These are phyloP conservation scores for Gephyroberyx darwinii DNA, from an alignment of 2,797 vertebrate genomes.

Conservation along the genomic window DNA sequence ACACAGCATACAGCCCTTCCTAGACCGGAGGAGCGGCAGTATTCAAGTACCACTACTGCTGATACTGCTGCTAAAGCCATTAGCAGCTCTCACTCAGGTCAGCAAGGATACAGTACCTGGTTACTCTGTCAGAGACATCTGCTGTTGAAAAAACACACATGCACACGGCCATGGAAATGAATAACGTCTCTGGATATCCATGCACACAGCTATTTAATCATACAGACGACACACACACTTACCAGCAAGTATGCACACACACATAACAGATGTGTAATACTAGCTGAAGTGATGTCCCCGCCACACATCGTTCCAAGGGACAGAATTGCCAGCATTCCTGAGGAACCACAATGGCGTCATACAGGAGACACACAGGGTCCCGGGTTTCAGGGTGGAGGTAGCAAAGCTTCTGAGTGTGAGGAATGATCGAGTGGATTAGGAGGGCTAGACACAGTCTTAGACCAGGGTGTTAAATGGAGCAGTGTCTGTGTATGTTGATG, in stretches of 20 bases:
- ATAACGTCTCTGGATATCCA: constrained; percentile 56
- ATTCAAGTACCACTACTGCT: constrained; percentile 33
- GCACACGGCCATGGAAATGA: constrained; percentile 62
- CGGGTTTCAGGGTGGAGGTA: constrained; percentile 46
- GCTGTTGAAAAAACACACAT: constrained; percentile 58
- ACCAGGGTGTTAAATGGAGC: constrained; percentile 33
- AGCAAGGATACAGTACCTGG: constrained; percentile 72
- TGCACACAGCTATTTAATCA: constrained; percentile 57
- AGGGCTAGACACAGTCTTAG: constrained; percentile 19
- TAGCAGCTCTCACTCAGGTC: constrained; percentile 62
- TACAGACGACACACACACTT: constrained; percentile 23
- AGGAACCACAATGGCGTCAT: constrained; percentile 70
- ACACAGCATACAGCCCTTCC: constrained; percentile 8
- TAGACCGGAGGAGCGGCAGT: constrained; percentile 32
- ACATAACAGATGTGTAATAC: constrained; percentile 30
- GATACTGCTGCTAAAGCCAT: constrained; percentile 69
- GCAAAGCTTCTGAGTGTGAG: constrained; percentile 36
- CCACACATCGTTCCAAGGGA: constrained; percentile 49
- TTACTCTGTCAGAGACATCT: constrained; percentile 59
- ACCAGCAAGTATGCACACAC: constrained; percentile 10
- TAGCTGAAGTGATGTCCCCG: constrained; percentile 31
- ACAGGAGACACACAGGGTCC: constrained; percentile 36
- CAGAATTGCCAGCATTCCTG: constrained; percentile 55
- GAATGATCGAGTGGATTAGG: constrained; percentile 42
- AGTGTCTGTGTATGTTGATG: constrained; percentile 42